A percentile compares a stretch with the other conserved stretches of the same genome.
Conservation (phyloP, 92 coral and sea anemone genomes). For the Nematostella vectensis region DNA sequence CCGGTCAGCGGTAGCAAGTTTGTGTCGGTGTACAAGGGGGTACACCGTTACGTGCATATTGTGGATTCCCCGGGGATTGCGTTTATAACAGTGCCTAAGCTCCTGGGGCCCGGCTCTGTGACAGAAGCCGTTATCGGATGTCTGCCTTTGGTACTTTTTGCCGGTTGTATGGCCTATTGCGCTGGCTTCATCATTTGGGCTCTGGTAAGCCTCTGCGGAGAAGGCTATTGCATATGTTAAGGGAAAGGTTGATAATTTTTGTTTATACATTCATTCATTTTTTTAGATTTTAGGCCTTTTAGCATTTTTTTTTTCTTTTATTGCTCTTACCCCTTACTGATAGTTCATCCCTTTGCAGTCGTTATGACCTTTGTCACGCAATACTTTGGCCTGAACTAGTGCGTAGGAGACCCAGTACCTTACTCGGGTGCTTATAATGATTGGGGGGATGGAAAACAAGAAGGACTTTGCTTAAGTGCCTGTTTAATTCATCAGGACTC, state of each 20-base stretch:
- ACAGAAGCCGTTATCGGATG: slow-evolving; percentile 15
- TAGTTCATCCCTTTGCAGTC: too few relatives aligned
- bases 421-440: too few relatives aligned
- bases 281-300: too few relatives aligned
- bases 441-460: too few relatives aligned
- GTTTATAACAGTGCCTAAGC: slow-evolving; percentile 24
- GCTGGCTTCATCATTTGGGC: slow-evolving; percentile 55
- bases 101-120: slow-evolving; percentile 20
- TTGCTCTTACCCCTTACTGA: background rate
- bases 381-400: too few relatives aligned
- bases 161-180: slow-evolving; percentile 19
- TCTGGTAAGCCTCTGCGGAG: slow-evolving; percentile 62
- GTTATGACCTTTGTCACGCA: too few relatives aligned
- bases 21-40: slow-evolving; percentile 27
- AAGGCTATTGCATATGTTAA: too few relatives aligned
- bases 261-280: too few relatives aligned
- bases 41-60: slow-evolving; percentile 40
- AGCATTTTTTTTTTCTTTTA: background rate
- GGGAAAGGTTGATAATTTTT: too few relatives aligned
- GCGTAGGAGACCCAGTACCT: too few relatives aligned
- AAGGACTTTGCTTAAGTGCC: too few relatives aligned
- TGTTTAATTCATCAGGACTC: too few relatives aligned
- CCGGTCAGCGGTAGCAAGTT: slow-evolving; percentile 63
- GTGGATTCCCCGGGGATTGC: slow-evolving; percentile 66
- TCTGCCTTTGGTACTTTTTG: slow-evolving; percentile 26